These are phyloP conservation scores for Parapsyche elsis DNA, from an alignment of 1,140 invertebrate genomes.

Conservation along the genomic window DNA sequence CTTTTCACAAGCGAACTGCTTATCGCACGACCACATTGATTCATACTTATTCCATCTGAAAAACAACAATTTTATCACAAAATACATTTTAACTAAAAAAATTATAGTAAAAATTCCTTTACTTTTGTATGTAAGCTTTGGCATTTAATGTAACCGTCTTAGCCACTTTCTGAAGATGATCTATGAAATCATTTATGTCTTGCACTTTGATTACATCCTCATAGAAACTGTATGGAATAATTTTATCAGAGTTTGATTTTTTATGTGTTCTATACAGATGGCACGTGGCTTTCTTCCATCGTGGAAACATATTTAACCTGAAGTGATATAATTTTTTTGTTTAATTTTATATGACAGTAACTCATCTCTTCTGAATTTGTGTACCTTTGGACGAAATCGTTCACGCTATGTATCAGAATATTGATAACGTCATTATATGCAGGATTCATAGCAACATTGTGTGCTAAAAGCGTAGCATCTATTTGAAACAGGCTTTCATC, in stretches of 20 bases:
- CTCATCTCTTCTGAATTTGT: neutral
- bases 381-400: slow-evolving; percentile 73
- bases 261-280: slow-evolving; percentile 74
- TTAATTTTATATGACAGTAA: slow-evolving; percentile 6
- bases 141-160: slow-evolving; percentile 72
- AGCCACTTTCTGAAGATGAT: slow-evolving; percentile 74
- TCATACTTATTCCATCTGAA: slow-evolving; percentile 80
- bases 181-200: slow-evolving; percentile 74
- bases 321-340: slow-evolving; percentile 33
- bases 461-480: slow-evolving; percentile 76
- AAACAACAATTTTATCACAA: neutral
- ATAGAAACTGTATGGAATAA: slow-evolving; percentile 77
- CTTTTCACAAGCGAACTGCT: slow-evolving; percentile 77
- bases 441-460: slow-evolving; percentile 80
- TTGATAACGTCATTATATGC: slow-evolving; percentile 80
- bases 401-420: slow-evolving; percentile 73
- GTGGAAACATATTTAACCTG: slow-evolving; percentile 78
- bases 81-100: slow-evolving; percentile 41
- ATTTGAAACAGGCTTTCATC: slow-evolving; percentile 80
- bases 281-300: slow-evolving; percentile 89
- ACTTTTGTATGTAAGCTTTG: slow-evolving; percentile 75
- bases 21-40: slow-evolving; percentile 85
- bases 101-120: slow-evolving; percentile 49
- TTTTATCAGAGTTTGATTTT: slow-evolving; percentile 65
- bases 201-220: slow-evolving; percentile 78